These are phyloP conservation scores for Atta colombica DNA, from an alignment of 1,140 invertebrate species.

Conservation along the genomic window DNA sequence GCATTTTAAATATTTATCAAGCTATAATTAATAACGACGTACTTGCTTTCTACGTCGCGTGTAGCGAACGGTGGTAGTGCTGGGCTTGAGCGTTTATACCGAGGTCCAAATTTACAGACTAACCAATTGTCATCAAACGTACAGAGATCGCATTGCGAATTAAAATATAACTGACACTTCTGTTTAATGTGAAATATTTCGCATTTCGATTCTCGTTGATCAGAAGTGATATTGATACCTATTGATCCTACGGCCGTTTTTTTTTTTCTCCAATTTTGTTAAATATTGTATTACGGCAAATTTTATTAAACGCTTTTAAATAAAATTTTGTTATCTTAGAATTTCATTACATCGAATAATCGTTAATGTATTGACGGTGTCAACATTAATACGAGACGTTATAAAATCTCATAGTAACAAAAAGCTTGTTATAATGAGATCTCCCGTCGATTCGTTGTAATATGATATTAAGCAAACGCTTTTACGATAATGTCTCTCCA, in stretches of 20 bases:
- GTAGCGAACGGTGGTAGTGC: conserved; percentile 22
- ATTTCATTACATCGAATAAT: conserved; percentile 4
- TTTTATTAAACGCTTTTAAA: background rate
- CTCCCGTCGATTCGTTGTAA: conserved; percentile 18
- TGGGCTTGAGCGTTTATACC: background rate
- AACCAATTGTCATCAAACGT: conserved; percentile 53
- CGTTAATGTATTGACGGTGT: conserved; percentile 8
- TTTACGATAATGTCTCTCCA: conserved; percentile 39
- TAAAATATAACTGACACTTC: conserved; percentile 29
- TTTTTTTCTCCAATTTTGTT: background rate
- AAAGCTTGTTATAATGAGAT: conserved; percentile 12
- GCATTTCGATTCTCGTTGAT: background rate
- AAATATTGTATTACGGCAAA: conserved; percentile 3
- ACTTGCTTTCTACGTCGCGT: conserved; percentile 70
- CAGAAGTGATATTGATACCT: conserved; percentile 34
- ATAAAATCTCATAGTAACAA: conserved; percentile 14
- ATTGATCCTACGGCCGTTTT: background rate
- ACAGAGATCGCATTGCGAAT: conserved; percentile 19
- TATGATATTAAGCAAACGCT: conserved; percentile 26
- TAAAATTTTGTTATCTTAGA: conserved; percentile 3
- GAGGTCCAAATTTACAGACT: conserved; percentile 50
- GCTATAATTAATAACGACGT: conserved; percentile 79
- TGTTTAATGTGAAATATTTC: conserved; percentile 50
- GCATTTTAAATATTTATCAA: conserved; percentile 80
- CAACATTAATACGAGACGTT: conserved; percentile 25